Evolutionary conservation across 2,888 invertebrate species (phyloP).

Genomic region (Diarsia brunnea): DNA sequence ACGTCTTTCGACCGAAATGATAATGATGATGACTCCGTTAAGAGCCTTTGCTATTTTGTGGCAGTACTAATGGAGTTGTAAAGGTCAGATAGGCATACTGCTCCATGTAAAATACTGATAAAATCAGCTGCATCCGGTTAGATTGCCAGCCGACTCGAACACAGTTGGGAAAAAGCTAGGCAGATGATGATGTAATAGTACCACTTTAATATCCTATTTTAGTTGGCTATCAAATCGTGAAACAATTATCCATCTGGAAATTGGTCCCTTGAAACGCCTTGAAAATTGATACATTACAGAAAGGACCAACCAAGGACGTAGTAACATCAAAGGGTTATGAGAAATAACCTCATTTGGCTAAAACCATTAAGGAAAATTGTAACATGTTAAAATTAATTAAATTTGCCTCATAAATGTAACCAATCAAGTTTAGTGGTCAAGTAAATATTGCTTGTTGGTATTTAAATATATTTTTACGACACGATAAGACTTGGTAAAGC

Average conservation of each 20-base stretch:
- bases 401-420: constrained; percentile 2
- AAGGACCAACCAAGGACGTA: constrained; percentile 25
- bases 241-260: constrained; percentile 25
- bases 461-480: constrained; percentile 31
- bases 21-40: no score
- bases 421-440: constrained; percentile 15
- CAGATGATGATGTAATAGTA: neutral
- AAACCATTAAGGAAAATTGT: constrained; percentile 16
- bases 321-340: constrained; percentile 13
- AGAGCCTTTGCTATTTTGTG: neutral
- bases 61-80: no score
- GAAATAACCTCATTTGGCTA: constrained; percentile 36
- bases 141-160: no score
- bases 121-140: no score
- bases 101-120: no score
- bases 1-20: no score
- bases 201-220: neutral
- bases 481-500: neutral
- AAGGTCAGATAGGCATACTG: no score
- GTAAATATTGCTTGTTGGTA: constrained; percentile 20
- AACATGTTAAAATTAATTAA: constrained; percentile 48
- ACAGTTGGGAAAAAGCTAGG: no score
- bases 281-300: constrained; percentile 41
- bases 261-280: constrained; percentile 13
- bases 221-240: neutral